These are phyloP conservation scores for Acleris laterana DNA, from an alignment of 2,888 invertebrate genomes.

Conservation along the genomic window DNA sequence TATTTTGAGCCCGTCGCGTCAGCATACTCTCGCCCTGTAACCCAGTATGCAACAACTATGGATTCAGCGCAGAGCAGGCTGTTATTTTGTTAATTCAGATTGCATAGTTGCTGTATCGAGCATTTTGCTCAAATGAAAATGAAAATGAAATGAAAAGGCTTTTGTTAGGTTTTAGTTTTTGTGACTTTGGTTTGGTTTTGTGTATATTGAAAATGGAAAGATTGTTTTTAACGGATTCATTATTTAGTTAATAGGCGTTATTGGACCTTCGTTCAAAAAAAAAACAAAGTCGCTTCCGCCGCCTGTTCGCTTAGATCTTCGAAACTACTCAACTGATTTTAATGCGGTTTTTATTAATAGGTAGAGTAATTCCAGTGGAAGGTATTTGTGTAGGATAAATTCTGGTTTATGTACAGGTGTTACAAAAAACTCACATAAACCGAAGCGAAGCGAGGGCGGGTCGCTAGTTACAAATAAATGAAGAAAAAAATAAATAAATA, in stretches of 20 bases:
- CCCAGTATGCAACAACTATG: conserved; percentile 11
- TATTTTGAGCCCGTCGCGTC: conserved; percentile 18
- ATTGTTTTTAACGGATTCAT: neutral
- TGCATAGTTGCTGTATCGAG: conserved; percentile 26
- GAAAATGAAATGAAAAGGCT: neutral
- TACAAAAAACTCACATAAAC: too few relatives aligned
- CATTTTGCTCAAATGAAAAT: conserved; percentile 25
- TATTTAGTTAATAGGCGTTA: neutral
- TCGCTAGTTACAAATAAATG: too few relatives aligned
- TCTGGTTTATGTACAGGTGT: too few relatives aligned
- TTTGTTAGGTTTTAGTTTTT: conserved; percentile 20
- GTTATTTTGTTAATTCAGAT: conserved; percentile 22
- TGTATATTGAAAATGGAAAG: neutral
- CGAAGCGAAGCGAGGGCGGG: too few relatives aligned
- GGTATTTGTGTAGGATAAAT: too few relatives aligned
- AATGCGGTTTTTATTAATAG: too few relatives aligned
- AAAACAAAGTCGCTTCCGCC: too few relatives aligned
- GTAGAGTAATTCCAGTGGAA: too few relatives aligned
- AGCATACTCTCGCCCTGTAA: conserved; percentile 3
- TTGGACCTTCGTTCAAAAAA: too few relatives aligned
- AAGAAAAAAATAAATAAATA: too few relatives aligned
- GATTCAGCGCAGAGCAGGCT: neutral
- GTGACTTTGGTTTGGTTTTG: conserved; percentile 1
- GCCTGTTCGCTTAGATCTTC: too few relatives aligned
- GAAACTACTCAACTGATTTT: too few relatives aligned